These are phyloP conservation scores for Dysdera silvatica DNA, from an alignment of 1,140 invertebrate genomes.

Conservation along the genomic window DNA sequence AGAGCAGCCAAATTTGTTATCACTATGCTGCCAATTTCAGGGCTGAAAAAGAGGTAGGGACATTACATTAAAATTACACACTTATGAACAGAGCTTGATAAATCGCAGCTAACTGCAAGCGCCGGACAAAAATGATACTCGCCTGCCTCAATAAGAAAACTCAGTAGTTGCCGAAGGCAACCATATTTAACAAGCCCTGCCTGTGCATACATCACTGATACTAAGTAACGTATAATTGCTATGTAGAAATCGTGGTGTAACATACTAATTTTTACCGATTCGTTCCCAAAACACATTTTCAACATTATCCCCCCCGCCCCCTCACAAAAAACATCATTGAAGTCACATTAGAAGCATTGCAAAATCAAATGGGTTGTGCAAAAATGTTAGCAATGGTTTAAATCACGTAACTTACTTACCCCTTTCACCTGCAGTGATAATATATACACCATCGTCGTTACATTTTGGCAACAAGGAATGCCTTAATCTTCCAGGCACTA, in stretches of 20 bases:
- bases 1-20: no score
- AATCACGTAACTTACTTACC: slow-evolving; percentile 43
- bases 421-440: slow-evolving; percentile 66
- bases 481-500: slow-evolving; percentile 35
- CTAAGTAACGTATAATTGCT: no score
- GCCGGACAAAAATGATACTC: no score
- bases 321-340: background rate
- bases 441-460: slow-evolving; percentile 50
- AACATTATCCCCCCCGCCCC: background rate
- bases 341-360: background rate
- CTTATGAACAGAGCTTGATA: no score
- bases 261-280: background rate
- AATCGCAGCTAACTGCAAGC: no score
- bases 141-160: no score
- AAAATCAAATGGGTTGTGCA: background rate
- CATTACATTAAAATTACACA: no score
- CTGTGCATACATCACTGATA: no score
- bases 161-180: no score
- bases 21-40: no score
- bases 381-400: background rate
- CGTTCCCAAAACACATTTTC: background rate
- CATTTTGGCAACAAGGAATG: slow-evolving; percentile 38
- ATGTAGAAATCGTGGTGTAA: background rate
- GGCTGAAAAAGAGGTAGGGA: no score
- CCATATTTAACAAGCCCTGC: no score